Evolutionary conservation across 2,797 vertebrate species (phyloP), one percentile per base, ranked within the genome.

Genomic region (Enteromius radiatus): DNA sequence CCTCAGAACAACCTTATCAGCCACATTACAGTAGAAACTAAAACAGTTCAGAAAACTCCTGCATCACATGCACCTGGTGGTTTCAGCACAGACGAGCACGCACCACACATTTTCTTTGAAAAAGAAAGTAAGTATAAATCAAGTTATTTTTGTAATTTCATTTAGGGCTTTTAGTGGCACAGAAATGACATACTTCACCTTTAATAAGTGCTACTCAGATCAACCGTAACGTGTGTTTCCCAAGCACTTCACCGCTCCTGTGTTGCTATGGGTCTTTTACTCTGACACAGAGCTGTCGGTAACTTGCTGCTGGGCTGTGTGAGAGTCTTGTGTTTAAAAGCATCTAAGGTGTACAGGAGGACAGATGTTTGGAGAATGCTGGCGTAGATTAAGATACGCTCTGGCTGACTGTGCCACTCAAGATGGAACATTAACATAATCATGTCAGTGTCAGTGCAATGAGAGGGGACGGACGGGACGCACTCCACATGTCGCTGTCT

Each of bases 231-330:
- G 17, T 56, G 61, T 63, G 26, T 76, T 59, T 15, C 61, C 23
- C 23, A 12, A 61, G 21, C 49, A 69, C 19, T 63, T 47, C 23
- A 19, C 26, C 17, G 54, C 33, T 63, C 65, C 23, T 43, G 63
- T 77, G 81, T 82, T 76, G 36, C 64, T 54, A 69, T 76, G 73
- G 73, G 69, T 52, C 71, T 36, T 38, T 69, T 77, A 41, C 73
- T 76, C 59, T 69, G 47, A 69, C 36, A 69, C 21, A 74, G 47
- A 59, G 12, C 28, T 31, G 23, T 75, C 59, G 9, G 65, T 33
- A 9, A n/a, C 9, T 36, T n/a, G n/a, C 10, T 15, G 15, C 73
- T 76, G 38, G 33, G 49, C 36, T 67, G 38, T 36, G 33, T 41
- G 28, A 43, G 59, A 81, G n/a, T 54, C 33, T 52, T 26, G n/a